A percentile compares a stretch with the other conserved stretches of the same genome.
Conservation (phyloP, 2,797 vertebrate genomes). For the Myoxocephalus aenaeus region DNA sequence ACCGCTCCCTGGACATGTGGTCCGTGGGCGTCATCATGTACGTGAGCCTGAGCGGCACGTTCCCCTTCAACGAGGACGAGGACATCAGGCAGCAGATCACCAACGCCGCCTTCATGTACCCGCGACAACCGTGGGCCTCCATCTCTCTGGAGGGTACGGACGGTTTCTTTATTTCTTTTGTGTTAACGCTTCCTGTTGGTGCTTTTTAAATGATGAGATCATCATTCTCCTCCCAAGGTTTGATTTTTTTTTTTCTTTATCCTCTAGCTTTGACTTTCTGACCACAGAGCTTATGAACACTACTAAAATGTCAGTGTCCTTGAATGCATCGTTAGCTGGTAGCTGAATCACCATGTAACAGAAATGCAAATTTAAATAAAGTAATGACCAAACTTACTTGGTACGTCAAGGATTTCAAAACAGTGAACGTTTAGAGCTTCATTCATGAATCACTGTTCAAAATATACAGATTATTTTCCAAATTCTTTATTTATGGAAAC, state of each 20-base stretch:
- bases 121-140: conserved; percentile 78
- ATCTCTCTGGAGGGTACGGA: conserved; percentile 75
- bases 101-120: conserved; percentile 86
- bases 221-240: background rate
- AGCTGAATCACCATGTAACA: background rate
- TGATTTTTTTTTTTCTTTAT: background rate
- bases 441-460: background rate
- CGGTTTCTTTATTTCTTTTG: background rate
- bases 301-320: background rate
- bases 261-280: background rate
- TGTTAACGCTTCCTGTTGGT: background rate
- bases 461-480: background rate
- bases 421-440: background rate
- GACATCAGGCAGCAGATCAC: conserved; percentile 86
- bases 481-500: background rate
- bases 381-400: background rate
- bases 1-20: conserved; percentile 88
- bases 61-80: conserved; percentile 87
- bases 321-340: conserved; percentile 14
- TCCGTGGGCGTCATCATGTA: conserved; percentile 84
- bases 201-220: background rate
- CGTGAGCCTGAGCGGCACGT: conserved; percentile 85
- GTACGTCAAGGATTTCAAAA: background rate
- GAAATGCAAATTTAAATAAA: background rate
- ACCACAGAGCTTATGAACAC: background rate